A percentile compares a stretch with the other conserved stretches of the same genome.
Evolutionary conservation across 2,797 vertebrate genomes (phyloP).

Genomic region (Xenops minutus): DNA sequence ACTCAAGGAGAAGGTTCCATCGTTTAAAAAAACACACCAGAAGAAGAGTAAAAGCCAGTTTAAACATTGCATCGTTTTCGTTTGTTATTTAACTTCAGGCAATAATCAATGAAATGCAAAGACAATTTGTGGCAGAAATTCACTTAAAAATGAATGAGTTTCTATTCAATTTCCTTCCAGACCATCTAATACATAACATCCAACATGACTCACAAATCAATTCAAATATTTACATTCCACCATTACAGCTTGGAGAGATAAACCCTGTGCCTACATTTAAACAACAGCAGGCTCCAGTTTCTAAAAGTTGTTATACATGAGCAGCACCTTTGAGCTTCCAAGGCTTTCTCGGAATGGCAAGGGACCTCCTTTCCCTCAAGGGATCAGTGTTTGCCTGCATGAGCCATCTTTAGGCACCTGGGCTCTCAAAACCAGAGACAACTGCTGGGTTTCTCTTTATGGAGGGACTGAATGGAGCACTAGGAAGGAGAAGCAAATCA

Average conservation of each 20-base stretch:
- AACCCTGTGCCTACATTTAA: neutral
- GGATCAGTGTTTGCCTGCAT: neutral
- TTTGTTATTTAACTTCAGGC: neutral
- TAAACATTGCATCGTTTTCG: neutral
- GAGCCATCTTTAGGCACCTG: neutral
- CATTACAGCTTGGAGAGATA: constrained; percentile 21
- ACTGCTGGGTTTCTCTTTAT: neutral
- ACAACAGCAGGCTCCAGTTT: neutral
- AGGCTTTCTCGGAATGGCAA: neutral
- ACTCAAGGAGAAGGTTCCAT: neutral
- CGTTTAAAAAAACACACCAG: neutral
- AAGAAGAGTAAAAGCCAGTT: neutral
- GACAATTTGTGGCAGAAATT: neutral
- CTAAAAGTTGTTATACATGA: neutral
- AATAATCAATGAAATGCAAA: neutral
- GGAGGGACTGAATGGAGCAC: neutral
- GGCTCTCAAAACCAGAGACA: neutral
- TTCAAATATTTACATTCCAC: constrained; percentile 61
- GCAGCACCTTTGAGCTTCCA: constrained; percentile 9
- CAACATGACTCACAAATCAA: neutral
- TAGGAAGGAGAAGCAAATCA: neutral
- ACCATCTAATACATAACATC: neutral
- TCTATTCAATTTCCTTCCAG: neutral
- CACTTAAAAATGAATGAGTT: neutral
- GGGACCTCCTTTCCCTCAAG: neutral